A percentile compares a stretch with the other conserved stretches of the same genome.
These are phyloP conservation scores for Xiphophorus couchianus DNA, from an alignment of 2,113 vertebrate genomes.

Conservation along the genomic window DNA sequence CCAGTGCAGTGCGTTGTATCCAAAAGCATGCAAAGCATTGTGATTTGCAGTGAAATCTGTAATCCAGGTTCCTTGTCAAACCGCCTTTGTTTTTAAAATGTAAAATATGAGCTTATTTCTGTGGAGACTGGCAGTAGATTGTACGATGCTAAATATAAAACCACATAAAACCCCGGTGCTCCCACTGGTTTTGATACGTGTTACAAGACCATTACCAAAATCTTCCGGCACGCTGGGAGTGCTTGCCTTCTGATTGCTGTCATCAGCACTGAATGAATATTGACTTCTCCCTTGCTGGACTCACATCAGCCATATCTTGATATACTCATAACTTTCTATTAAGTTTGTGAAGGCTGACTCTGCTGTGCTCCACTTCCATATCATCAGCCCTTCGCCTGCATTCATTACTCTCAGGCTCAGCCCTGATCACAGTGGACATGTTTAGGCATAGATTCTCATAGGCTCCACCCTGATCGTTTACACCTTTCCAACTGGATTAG, in stretches of 20 bases:
- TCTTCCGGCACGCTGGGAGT: conserved; percentile 38
- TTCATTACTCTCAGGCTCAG: conserved; percentile 49
- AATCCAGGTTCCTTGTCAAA: neutral
- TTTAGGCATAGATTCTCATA: conserved; percentile 35
- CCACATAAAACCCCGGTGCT: conserved; percentile 36
- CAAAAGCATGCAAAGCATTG: neutral
- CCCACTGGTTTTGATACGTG: conserved; percentile 46
- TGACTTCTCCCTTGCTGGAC: conserved; percentile 57
- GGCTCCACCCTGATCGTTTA: conserved; percentile 51
- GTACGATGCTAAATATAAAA: conserved; percentile 37
- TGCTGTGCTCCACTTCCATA: conserved; percentile 37
- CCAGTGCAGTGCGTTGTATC: neutral
- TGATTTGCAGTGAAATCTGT: neutral
- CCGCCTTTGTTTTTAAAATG: conserved; percentile 14
- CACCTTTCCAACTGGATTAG: conserved; percentile 55
- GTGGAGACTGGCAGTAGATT: conserved; percentile 32
- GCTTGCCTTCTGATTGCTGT: conserved; percentile 54
- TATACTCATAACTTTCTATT: conserved; percentile 66
- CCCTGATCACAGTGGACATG: conserved; percentile 59
- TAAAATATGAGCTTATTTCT: conserved; percentile 39
- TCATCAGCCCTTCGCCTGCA: conserved; percentile 43
- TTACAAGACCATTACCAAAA: conserved; percentile 53
- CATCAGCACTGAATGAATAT: conserved; percentile 63
- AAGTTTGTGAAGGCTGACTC: conserved; percentile 49
- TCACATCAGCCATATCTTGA: conserved; percentile 38